Evolutionary conservation across 2,113 vertebrate genomes (phyloP), one percentile per base, ranked within the genome.

Genomic region (Poeciliopsis turrubarensis): DNA sequence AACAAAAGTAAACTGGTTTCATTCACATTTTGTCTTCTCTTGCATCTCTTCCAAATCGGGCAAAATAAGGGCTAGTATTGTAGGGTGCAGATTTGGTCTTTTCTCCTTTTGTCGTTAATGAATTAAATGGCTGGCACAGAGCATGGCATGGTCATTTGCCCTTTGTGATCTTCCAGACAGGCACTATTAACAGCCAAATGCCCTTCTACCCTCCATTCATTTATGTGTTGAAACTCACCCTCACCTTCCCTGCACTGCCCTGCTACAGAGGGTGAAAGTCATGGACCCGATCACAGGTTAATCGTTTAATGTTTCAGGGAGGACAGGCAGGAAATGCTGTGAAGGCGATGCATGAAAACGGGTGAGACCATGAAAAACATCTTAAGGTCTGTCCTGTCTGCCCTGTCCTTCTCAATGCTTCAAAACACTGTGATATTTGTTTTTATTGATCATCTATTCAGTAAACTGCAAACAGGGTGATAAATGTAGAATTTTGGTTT

Each of bases 101-200:
- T 80, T 80, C 44, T 44, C 39, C 60, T 54, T 66, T 81, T 82
- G 87, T 80, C 73, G 77, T 86, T 91, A 92, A 94, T 93, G 89
- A 91, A 91, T 88, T 77, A 74, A 41, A 69, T 41, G 17, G 77
- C 65, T 80, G 82, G 83, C 72, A 60, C 70, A 70, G 27, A 77
- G 86, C 89, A 90, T 88, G 65, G 73, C 71, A 70, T 81, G 71
- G 88, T 91, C 89, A 89, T 93, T 91, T 88, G 70, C 77, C 85
- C 78, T 57, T 57, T 72, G 75, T 80, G 84, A 86, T 84, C 88
- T 75, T 81, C 64, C 78, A 81, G 67, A 84, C 66, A 29, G 76
- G 77, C 79, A 85, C 79, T 72, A 80, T 87, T 90, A 78, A 81
- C 82, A 90, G 87, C 84, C 75, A 73, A 89, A 89, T 68, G 62